Evolutionary conservation across 1,140 invertebrate genomes (phyloP).

Genomic region (Neodiprion fabricii): DNA sequence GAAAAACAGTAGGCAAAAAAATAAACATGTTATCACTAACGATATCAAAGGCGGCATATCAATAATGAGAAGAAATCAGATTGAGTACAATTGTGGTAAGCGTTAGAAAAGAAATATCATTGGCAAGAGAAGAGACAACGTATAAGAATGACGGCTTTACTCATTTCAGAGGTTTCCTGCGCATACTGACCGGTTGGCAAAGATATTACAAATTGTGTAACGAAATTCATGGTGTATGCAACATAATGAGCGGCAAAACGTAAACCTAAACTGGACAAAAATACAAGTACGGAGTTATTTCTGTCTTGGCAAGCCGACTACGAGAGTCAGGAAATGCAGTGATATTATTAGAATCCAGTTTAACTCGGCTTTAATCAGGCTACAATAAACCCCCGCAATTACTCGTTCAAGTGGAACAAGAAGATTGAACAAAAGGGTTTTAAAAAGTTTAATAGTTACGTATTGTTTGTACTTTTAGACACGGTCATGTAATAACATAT

Average conservation of each 20-base stretch:
- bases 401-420: no score
- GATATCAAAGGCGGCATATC: neutral
- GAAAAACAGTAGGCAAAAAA: neutral
- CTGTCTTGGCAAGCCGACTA: conserved; percentile 41
- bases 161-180: neutral
- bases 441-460: no score
- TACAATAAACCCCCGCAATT: neutral
- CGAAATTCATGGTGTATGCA: neutral
- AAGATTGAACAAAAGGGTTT: no score
- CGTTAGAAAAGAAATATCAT: no score
- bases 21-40: neutral
- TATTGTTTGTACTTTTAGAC: no score
- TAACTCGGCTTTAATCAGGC: neutral
- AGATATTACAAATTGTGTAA: conserved; percentile 1
- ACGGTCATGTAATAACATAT: no score
- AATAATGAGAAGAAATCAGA: neutral
- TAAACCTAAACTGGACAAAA: conserved; percentile 20
- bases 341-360: conserved; percentile 43
- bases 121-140: neutral
- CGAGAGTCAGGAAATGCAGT: conserved; percentile 37
- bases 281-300: conserved; percentile 45
- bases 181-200: neutral
- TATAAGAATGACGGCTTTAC: neutral
- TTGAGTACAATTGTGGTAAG: no score
- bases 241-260: neutral